Evolutionary conservation across 2,797 vertebrate species (phyloP), one percentile per base, ranked within the genome.

Genomic region (Esox masquinongy): DNA sequence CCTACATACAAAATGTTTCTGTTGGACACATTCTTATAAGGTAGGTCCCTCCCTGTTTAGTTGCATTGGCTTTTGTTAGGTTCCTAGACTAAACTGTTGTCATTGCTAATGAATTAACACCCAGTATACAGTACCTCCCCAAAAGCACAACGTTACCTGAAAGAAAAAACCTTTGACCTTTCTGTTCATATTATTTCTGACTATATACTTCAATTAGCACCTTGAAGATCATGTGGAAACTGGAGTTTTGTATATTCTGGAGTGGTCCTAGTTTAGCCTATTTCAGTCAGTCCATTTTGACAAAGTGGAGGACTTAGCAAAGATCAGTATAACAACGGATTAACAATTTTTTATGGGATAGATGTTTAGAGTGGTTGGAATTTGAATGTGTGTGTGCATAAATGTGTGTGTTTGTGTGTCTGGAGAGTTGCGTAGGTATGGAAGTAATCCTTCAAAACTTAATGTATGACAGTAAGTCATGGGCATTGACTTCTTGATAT

Each of bases 281-380:
- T n/a, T n/a, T 70, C 50, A 71, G 22, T 68, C 71, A 73, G 75
- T 67, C 26, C 50, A 68, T 4, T 80, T 82, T 81, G 24, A 9
- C 81, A 78, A 82, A 84, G 72, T 76, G 11, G 70, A 87, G 84
- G 31, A 84, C 82, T 80, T 87, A 82, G 70, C 56, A 24, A 49
- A 51, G 14, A 22, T 34, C 63, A 66, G 31, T 29, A 17, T 31
- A 29, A 67, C 8, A 67, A 31, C 15, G 5, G 47, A 24, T 71
- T 29, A 71, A 16, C 29, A 19, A 31, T 29, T 29, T 29, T 15
- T 3, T 59, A 43, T 59, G 9, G n/a, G 69, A 4, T 24, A 39
- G 31, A 75, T 59, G 39, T 56, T 19, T 2, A 19, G 8, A n/a
- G n/a, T 56, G 53, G 7, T 19, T n/a, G 53, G 53, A 56, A 56